Base-by-base conservation (phyloP, 2,888 invertebrate species). In the Ichneumon xanthorius region DNA sequence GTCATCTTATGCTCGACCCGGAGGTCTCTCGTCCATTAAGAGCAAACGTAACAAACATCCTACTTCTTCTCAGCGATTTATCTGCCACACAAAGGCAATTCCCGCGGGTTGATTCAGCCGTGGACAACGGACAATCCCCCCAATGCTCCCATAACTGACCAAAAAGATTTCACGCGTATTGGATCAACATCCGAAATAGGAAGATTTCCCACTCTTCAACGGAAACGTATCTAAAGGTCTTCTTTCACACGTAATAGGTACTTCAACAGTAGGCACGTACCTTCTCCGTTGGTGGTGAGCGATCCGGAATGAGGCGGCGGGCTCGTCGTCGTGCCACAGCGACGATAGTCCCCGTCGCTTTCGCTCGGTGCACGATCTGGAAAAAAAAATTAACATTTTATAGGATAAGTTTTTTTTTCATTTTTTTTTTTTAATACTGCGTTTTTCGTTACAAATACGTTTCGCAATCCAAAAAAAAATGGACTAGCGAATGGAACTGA, bases 201-300 rank as follows among this genome's bases (percentile, higher is more conserved):
- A 9, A 40, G 40, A 40, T 40, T 40, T 48, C 5, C 1, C 11
- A 14, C 11, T 16, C 45, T 4, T 4, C 45, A 16, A 48, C 45
- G 45, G 40, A 40, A 11, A 40, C 14, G 45, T 45, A 16, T 16
- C 14, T 26, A 22, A 58, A 2, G 11, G 11, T 58, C 26, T 0
- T 22, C 19, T 58, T 14, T 58, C 37, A 40, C 37, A 40, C 37
- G 58, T 14, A 7, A 58, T 22, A 9, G 9, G 14, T 61, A 30
- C 40, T 19, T 19, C 55, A 40, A 71, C n/a, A 37, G 63, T 58
- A 40, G 16, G 30, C 58, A 70, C 86, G 95, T 95, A 97, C 97
- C 97, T 96, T 97, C 97, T 92, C 97, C 97, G 94, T 97, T 97
- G 92, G 97, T 97, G 94, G 97, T 97, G 91, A 97, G 95, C 88